Base-by-base conservation (phyloP, 2,797 vertebrate genomes). In the Alectoris magna region DNA sequence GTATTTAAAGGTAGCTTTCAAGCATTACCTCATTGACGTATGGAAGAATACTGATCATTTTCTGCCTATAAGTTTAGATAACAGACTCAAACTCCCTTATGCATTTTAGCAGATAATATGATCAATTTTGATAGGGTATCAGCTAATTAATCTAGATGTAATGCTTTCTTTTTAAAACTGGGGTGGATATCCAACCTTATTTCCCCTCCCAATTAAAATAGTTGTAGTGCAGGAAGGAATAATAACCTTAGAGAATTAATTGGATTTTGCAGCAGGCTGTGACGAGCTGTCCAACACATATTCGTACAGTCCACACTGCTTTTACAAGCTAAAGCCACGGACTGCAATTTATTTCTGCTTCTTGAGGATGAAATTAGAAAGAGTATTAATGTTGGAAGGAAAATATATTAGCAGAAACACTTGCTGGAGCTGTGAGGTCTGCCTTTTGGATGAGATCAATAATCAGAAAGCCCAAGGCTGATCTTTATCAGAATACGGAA, bases 231-330 rank as follows among this genome's bases (percentile, higher is more conserved):
- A 93, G 43, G 46, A 93, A 94, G 38, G 55, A 49, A 49, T 77
- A 95, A 93, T 81, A 93, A 95, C 49, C n/a, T 71, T 69, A 88
- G 68, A n/a, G 73, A 95, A 96, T 93, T 95, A 96, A 96, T 87
- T 96, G 93, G 91, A 93, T 89, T 95, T 91, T 95, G 79, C 90
- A 94, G 68, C 82, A 91, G 88, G 29, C 77, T 94, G 68, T 93
- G 91, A 91, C 88, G 93, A 94, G 86, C 60, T 93, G 92, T 90
- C 90, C 69, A 76, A 82, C 77, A 80, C 22, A 55, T 36, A 91
- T 90, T 95, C 84, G 71, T 81, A 71, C 0, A 0, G 78, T 86
- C 84, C 82, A 80, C 43, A 91, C 36, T 74, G 79, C 39, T 91
- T 95, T 94, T 91, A 88, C 83, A 92, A 90, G 74, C 67, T 94